Evolutionary conservation across 1,140 invertebrate genomes (phyloP), one percentile per base, ranked within the genome.

Genomic region (Homalodisca vitripennis): DNA sequence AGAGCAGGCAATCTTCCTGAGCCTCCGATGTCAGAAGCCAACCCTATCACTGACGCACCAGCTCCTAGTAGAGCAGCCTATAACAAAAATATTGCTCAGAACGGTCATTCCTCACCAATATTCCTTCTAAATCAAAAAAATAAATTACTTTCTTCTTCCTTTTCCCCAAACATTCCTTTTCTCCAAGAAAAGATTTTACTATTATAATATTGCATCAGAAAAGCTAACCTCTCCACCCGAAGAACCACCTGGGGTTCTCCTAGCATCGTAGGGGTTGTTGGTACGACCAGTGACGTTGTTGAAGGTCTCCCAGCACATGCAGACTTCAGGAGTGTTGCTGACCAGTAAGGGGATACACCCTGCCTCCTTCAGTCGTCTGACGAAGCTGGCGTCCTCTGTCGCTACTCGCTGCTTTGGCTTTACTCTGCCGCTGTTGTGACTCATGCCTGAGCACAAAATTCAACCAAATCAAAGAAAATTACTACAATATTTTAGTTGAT

Each of bases 21-120:
- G 0, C 97, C 97, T 2, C 95, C 97, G 68, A 99, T 97, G 78
- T 99, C 97, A 0, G 95, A 96, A 48, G 96, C 90, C n/a, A 93
- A 80, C n/a, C 90, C 90, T 66, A 92, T 84, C 3, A 88, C 81
- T 32, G 88, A 85, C 12, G 83, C 87, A 53, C 84, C 80, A 20
- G 85, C 81, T 14, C 87, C 74, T 17, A 84, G 70, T 6, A 75
- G 51, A n/a, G 87, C 89, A 2, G 86, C 83, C 75, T 84, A 81
- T 20, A 71, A 71, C 14, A 32, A 66, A 51, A 6, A 41, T 10
- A n/a, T n/a, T n/a, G n/a, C n/a, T n/a, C n/a, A n/a, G n/a, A n/a
- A n/a, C n/a, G n/a, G n/a, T n/a, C n/a, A n/a, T n/a, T n/a, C n/a
- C n/a, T n/a, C n/a, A n/a, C n/a, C n/a, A n/a, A n/a, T n/a, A n/a